A percentile compares a stretch with the other conserved stretches of the same genome.
These are phyloP conservation scores for Limnodromus scolopaceus DNA, from an alignment of 2,797 vertebrate species.

Conservation along the genomic window DNA sequence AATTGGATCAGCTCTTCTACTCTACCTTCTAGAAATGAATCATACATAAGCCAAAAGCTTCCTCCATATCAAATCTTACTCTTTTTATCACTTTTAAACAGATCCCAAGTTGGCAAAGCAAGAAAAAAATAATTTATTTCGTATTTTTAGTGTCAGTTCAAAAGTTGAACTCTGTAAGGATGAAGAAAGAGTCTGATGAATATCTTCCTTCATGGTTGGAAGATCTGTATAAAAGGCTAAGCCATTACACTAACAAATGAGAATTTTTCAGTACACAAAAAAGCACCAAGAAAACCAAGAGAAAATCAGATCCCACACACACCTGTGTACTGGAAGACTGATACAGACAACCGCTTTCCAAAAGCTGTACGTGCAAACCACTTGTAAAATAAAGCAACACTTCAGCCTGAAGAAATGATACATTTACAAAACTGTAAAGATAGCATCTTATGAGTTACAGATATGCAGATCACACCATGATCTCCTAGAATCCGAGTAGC, in stretches of 20 bases:
- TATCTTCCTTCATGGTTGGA: neutral
- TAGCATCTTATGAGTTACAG: neutral
- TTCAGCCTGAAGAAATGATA: neutral
- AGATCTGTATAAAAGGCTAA: neutral
- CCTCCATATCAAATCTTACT: neutral
- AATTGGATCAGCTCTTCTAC: neutral
- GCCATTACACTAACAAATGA: neutral
- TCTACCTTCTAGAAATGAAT: neutral
- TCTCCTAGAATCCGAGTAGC: neutral
- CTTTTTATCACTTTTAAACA: neutral
- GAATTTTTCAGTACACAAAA: neutral
- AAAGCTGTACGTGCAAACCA: neutral
- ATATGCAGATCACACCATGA: accelerated
- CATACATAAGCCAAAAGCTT: neutral
- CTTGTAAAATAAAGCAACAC: neutral
- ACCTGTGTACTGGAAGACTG: neutral
- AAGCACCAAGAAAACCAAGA: neutral
- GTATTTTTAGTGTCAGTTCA: neutral
- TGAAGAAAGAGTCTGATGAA: neutral
- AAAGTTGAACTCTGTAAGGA: neutral
- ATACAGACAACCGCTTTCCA: neutral
- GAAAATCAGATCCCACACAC: neutral
- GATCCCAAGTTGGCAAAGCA: neutral
- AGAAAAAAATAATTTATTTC: neutral
- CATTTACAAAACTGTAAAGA: neutral